Conservation (phyloP, 1,140 invertebrate genomes). For the Mizuhopecten yessoensis region DNA sequence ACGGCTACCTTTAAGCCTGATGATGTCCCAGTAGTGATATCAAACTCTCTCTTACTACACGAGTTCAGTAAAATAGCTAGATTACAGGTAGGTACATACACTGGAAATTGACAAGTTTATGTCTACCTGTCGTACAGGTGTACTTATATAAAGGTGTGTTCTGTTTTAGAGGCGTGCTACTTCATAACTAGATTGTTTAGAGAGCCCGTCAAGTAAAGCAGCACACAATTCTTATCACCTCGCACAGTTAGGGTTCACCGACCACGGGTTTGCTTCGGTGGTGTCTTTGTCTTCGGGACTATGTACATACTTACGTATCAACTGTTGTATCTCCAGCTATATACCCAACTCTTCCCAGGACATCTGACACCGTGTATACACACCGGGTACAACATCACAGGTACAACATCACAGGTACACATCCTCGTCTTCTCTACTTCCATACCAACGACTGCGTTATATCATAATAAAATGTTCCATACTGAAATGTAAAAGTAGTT, state of each 20-base stretch:
- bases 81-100: not conserved
- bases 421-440: not conserved
- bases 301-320: conserved; percentile 12
- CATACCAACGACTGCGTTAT: not conserved
- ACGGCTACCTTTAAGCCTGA: too few relatives aligned
- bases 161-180: not conserved
- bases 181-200: not conserved
- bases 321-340: not conserved
- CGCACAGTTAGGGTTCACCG: not conserved
- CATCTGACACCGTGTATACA: not conserved
- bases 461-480: too few relatives aligned
- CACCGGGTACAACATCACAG: not conserved
- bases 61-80: not conserved
- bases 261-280: not conserved
- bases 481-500: not conserved
- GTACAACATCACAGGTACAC: not conserved
- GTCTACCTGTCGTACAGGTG: not conserved
- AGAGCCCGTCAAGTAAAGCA: not conserved
- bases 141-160: not conserved
- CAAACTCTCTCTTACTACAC: not conserved
- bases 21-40: not conserved
- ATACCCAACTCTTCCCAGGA: not conserved
- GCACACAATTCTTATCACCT: conserved; percentile 24
- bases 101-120: not conserved
- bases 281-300: not conserved